Percentiles rank a stretch among this genome's conserved stretches.
phyloP scores from a whole-genome alignment of 1,140 invertebrate genomes.

The Drosophila persimilis region DNA sequence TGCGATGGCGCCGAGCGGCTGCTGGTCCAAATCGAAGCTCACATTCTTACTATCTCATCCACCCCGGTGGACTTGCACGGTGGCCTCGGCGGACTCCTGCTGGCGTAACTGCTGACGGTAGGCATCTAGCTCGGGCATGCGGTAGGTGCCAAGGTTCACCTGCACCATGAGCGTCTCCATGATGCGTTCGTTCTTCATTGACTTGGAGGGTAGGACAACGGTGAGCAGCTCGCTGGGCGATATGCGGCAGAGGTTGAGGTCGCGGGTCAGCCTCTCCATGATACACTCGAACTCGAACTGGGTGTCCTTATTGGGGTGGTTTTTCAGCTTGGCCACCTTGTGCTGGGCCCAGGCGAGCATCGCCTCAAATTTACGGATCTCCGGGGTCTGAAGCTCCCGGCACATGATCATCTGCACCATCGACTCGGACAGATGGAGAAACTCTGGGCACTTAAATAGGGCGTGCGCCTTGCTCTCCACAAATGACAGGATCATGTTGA shows the following conservation, averaged over 20 bases:
- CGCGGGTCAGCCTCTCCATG: conserved; percentile 94
- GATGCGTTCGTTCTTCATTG: conserved; percentile 96
- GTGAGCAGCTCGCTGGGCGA: conserved; percentile 96
- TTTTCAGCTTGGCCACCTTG: conserved; percentile 88
- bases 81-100: conserved; percentile 92
- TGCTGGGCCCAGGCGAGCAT: conserved; percentile 95
- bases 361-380: conserved; percentile 96
- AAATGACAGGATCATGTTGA: conserved; percentile 96
- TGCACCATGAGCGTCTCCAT: conserved; percentile 96
- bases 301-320: conserved; percentile 90
- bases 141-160: conserved; percentile 95
- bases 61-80: conserved; percentile 81
- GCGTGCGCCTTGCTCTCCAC: conserved; percentile 93
- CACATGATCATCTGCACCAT: conserved; percentile 98
- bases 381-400: conserved; percentile 91
- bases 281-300: conserved; percentile 95
- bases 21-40: conserved; percentile 82
- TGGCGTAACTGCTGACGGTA: conserved; percentile 93
- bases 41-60: conserved; percentile 83
- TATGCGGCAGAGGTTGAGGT: conserved; percentile 95
- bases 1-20: conserved; percentile 26
- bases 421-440: conserved; percentile 94
- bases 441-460: conserved; percentile 92
- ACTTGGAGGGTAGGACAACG: conserved; percentile 95
- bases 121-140: conserved; percentile 94